These are phyloP conservation scores for Drosophila tripunctata DNA, from an alignment of 2,888 invertebrate species.

Conservation along the genomic window DNA sequence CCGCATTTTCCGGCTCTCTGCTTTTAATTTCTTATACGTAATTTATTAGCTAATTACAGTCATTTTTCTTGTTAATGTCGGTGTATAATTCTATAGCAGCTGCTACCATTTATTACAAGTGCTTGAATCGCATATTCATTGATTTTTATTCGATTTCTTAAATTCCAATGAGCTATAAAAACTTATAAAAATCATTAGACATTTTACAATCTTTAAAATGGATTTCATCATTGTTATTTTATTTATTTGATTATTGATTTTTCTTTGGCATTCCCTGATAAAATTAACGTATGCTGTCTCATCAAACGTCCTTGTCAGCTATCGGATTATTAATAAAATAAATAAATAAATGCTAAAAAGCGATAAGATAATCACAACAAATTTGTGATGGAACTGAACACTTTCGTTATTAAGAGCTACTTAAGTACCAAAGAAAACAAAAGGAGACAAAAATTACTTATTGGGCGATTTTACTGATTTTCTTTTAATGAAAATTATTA, in stretches of 20 bases:
- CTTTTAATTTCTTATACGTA: conserved; percentile 39
- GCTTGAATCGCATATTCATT: conserved; percentile 29
- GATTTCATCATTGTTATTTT: no score
- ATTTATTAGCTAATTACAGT: conserved; percentile 47
- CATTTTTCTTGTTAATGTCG: no score
- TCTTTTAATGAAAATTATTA: no score
- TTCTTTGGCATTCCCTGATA: no score
- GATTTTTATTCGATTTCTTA: conserved; percentile 5
- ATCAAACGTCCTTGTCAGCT: background rate
- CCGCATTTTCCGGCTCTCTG: conserved; percentile 43
- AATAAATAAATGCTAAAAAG: background rate
- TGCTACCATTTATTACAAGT: conserved; percentile 19
- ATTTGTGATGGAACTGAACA: background rate
- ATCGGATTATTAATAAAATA: background rate
- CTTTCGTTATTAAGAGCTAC: no score
- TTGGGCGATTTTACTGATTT: no score
- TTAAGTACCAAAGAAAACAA: no score
- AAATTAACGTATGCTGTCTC: no score
- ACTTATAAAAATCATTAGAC: no score
- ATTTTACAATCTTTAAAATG: no score
- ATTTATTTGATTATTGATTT: no score
- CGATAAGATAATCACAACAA: background rate
- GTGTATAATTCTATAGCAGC: background rate
- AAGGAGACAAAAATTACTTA: no score
- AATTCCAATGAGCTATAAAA: conserved; percentile 17